Evolutionary conservation across 2,888 invertebrate species (phyloP).

Genomic region (Cheiracanthium punctorium): DNA sequence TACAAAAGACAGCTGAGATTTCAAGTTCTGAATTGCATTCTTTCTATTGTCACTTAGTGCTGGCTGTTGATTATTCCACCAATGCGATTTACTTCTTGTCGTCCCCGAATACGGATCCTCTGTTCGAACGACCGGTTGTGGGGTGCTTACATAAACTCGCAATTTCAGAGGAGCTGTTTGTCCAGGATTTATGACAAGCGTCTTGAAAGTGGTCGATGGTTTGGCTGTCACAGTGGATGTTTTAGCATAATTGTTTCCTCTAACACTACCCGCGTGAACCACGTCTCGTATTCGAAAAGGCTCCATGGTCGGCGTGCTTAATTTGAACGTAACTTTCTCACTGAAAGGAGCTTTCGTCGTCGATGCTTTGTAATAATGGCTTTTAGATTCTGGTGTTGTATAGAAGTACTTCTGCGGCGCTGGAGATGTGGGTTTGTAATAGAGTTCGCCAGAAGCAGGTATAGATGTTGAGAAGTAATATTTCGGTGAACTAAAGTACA

Average conservation of each 20-base stretch:
- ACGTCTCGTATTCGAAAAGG: constrained; percentile 39
- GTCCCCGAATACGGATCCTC: background rate
- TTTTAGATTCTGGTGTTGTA: constrained; percentile 26
- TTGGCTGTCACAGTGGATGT: background rate
- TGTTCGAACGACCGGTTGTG: background rate
- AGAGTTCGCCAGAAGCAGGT: background rate
- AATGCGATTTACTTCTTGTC: background rate
- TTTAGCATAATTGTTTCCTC: background rate
- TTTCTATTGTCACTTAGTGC: background rate
- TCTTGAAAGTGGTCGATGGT: background rate
- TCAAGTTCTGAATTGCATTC: background rate
- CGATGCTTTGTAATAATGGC: constrained; percentile 19
- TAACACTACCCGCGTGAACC: background rate
- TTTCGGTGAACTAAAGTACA: constrained; percentile 5
- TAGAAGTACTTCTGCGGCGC: background rate
- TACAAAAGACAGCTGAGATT: background rate
- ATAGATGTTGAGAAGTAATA: background rate
- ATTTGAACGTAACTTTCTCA: background rate
- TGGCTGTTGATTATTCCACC: background rate
- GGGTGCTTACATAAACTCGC: background rate
- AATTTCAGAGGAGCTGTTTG: background rate
- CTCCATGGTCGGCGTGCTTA: constrained; percentile 33
- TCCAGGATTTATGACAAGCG: background rate
- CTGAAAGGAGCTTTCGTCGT: constrained; percentile 7
- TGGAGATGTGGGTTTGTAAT: background rate